A percentile compares a stretch with the other conserved stretches of the same genome.
These are phyloP conservation scores for Carcinoscorpius rotundicauda DNA, from an alignment of 1,140 invertebrate genomes.

Conservation along the genomic window DNA sequence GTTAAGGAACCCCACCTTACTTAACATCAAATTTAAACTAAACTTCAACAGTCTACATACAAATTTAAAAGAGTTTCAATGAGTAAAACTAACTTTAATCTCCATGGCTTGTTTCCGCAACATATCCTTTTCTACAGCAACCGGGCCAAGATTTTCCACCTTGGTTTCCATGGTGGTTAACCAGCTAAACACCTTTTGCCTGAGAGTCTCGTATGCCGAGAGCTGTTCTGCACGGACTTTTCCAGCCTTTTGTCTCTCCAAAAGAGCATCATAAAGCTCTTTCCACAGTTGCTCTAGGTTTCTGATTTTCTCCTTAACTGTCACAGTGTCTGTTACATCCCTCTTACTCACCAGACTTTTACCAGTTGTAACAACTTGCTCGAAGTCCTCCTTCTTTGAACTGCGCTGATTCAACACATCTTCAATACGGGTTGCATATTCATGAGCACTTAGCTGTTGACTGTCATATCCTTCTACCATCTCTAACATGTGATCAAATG, in stretches of 20 bases:
- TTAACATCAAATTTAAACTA: neutral
- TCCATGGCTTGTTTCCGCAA: constrained; percentile 72
- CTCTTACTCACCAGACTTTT: constrained; percentile 73
- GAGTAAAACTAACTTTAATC: constrained; percentile 43
- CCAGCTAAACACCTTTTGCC: constrained; percentile 75
- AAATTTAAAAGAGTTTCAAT: constrained; percentile 4
- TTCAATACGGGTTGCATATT: constrained; percentile 50
- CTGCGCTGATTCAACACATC: constrained; percentile 39
- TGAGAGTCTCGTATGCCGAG: constrained; percentile 66
- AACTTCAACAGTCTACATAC: neutral
- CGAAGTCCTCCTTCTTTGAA: constrained; percentile 47
- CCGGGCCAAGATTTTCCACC: constrained; percentile 54
- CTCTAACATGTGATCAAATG: too few relatives aligned
- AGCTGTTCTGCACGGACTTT: constrained; percentile 69
- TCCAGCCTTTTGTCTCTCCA: constrained; percentile 68
- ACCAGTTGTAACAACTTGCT: constrained; percentile 63
- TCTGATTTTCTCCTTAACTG: constrained; percentile 75
- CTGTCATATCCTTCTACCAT: too few relatives aligned
- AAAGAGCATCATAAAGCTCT: constrained; percentile 59
- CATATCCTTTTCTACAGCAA: constrained; percentile 74
- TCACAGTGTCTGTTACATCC: constrained; percentile 73
- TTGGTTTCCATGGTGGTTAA: constrained; percentile 61
- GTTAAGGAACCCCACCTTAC: too few relatives aligned
- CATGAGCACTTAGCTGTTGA: constrained; percentile 36
- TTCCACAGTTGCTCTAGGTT: constrained; percentile 74